Evolutionary conservation across 2,113 vertebrate genomes (phyloP).

Genomic region (Sterna hirundo): DNA sequence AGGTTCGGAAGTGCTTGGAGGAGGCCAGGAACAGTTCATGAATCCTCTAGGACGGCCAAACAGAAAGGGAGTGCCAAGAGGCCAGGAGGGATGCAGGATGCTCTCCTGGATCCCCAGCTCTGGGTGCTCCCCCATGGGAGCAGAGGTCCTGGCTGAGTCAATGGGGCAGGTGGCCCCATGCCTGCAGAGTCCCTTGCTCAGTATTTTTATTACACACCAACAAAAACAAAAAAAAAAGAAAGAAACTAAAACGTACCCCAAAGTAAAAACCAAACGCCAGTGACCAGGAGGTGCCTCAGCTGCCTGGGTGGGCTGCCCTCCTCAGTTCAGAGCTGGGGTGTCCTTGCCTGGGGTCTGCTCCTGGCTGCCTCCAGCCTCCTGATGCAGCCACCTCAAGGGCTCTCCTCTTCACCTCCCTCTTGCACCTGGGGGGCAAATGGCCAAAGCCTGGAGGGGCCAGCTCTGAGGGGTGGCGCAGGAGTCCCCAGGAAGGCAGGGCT

Average conservation of each 20-base stretch:
- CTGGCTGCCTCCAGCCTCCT: background rate
- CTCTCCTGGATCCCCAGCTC: background rate
- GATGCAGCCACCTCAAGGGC: conserved; percentile 19
- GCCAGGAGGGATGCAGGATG: background rate
- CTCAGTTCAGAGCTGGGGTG: background rate
- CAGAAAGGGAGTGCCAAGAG: background rate
- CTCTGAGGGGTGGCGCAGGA: background rate
- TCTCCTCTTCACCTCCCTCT: conserved; percentile 20
- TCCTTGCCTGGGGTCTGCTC: background rate
- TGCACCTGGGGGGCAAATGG: background rate
- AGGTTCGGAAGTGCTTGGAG: background rate
- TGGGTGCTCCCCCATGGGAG: background rate
- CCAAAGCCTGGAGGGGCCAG: background rate
- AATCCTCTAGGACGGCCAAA: conserved; percentile 4
- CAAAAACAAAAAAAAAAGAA: background rate
- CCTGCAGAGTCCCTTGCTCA: background rate
- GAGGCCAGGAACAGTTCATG: background rate
- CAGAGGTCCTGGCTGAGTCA: background rate
- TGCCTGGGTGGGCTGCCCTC: background rate
- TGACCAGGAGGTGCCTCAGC: background rate
- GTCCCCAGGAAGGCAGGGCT: background rate
- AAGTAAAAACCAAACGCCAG: background rate
- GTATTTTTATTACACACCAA: conserved; percentile 60
- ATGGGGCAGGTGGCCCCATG: conserved; percentile 2
- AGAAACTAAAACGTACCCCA: background rate